These are phyloP conservation scores for Champsocephalus gunnari DNA, from an alignment of 2,797 vertebrate species.

Conservation along the genomic window DNA sequence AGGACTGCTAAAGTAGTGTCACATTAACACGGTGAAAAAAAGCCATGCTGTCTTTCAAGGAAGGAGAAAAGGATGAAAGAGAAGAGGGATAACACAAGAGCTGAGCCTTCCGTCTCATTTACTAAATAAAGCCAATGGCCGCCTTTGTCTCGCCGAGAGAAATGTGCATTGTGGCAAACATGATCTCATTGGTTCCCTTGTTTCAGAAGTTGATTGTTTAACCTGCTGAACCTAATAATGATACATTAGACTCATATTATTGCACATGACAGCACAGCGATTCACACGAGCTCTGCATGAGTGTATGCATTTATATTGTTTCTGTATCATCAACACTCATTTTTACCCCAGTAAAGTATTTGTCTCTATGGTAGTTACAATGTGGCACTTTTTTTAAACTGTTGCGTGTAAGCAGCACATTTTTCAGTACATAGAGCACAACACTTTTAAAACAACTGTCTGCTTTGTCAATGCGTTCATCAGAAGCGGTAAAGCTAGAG, in stretches of 20 bases:
- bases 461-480: slow-evolving; percentile 45
- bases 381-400: background rate
- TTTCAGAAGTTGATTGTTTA: slow-evolving; percentile 66
- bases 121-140: slow-evolving; percentile 67
- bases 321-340: slow-evolving; percentile 27
- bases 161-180: slow-evolving; percentile 41
- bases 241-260: slow-evolving; percentile 54
- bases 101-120: slow-evolving; percentile 63
- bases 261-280: slow-evolving; percentile 41
- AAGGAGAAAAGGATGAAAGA: background rate
- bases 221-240: slow-evolving; percentile 74
- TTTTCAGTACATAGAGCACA: background rate
- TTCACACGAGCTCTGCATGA: slow-evolving; percentile 14
- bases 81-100: slow-evolving; percentile 39
- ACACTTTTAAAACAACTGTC: slow-evolving; percentile 14
- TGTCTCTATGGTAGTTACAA: background rate
- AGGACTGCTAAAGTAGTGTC: slow-evolving; percentile 28
- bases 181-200: slow-evolving; percentile 52
- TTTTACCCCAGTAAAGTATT: slow-evolving; percentile 12
- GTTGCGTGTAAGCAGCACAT: background rate
- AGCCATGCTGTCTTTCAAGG: slow-evolving; percentile 34
- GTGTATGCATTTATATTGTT: slow-evolving; percentile 16
- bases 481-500: slow-evolving; percentile 39
- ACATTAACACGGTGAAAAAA: slow-evolving; percentile 35
- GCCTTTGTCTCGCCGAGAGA: slow-evolving; percentile 38